Conservation (phyloP, 2,113 vertebrate species). For the Ammodytes marinus region DNA sequence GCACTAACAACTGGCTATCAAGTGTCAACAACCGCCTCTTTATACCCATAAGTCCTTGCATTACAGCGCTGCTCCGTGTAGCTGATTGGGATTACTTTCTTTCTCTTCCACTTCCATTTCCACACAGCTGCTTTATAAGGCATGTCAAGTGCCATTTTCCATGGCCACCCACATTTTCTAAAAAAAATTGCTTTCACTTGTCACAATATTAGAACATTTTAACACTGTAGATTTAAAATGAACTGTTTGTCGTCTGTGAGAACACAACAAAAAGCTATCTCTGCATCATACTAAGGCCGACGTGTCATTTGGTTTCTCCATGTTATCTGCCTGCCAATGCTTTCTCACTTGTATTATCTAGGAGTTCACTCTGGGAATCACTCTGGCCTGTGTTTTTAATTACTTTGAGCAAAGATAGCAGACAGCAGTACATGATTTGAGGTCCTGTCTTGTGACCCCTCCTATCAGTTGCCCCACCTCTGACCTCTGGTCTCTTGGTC, state of each 20-base stretch:
- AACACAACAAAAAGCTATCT: conserved; percentile 13
- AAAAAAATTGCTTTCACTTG: conserved; percentile 18
- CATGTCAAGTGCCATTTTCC: conserved; percentile 13
- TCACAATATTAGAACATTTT: not conserved
- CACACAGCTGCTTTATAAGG: not conserved
- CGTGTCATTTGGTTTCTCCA: not conserved
- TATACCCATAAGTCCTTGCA: conserved; percentile 24
- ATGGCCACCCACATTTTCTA: conserved; percentile 24
- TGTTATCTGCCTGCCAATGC: conserved; percentile 1
- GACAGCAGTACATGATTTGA: conserved; percentile 26
- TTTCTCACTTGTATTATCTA: conserved; percentile 24
- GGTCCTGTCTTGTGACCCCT: conserved; percentile 22
- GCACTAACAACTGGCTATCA: conserved; percentile 1
- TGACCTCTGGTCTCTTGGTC: conserved; percentile 42
- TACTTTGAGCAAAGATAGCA: conserved; percentile 30
- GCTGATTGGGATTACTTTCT: conserved; percentile 21
- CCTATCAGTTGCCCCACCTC: conserved; percentile 25
- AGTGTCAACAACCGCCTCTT: conserved; percentile 15
- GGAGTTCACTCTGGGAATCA: conserved; percentile 21
- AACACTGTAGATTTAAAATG: conserved; percentile 10
- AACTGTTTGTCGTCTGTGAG: not conserved
- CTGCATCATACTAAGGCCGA: conserved; percentile 9
- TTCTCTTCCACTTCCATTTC: not conserved
- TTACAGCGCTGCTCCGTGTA: conserved; percentile 1
- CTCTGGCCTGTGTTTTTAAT: conserved; percentile 58